Percentiles rank a stretch among this genome's conserved stretches.
Conservation (phyloP, 2,113 vertebrate genomes). For the Accipiter virgatus region DNA sequence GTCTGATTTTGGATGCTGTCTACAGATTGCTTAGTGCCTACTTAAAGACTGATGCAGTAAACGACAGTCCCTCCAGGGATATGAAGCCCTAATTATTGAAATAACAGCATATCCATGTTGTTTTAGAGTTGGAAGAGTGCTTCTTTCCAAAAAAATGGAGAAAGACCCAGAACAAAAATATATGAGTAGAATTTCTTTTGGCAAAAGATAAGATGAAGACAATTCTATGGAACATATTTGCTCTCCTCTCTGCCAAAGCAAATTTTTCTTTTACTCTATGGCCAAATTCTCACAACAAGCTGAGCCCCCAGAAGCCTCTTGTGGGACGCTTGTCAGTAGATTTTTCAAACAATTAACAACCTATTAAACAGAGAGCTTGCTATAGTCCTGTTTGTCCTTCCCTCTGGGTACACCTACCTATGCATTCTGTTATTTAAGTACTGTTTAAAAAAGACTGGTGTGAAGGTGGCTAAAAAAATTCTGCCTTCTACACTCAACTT, state of each 20-base stretch:
- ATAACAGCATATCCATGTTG: background rate
- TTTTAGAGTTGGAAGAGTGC: background rate
- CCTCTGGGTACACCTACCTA: accelerated
- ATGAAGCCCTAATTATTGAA: background rate
- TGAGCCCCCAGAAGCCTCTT: background rate
- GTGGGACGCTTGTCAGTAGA: background rate
- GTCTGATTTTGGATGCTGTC: background rate
- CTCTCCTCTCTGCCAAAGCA: background rate
- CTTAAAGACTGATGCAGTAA: background rate
- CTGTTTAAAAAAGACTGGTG: background rate
- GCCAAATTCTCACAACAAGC: background rate
- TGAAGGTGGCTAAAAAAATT: background rate
- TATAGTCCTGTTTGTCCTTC: background rate
- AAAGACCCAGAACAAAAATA: background rate
- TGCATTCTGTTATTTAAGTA: background rate
- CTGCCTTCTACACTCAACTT: background rate
- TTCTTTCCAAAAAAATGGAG: background rate
- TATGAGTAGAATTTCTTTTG: background rate
- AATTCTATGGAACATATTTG: background rate
- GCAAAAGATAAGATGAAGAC: background rate
- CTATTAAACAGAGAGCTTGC: background rate
- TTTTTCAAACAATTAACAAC: background rate
- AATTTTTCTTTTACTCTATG: background rate
- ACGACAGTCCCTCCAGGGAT: background rate
- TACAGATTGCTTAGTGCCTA: background rate